phyloP scores from a whole-genome alignment of 2,113 vertebrate species.

The Tichodroma muraria region DNA sequence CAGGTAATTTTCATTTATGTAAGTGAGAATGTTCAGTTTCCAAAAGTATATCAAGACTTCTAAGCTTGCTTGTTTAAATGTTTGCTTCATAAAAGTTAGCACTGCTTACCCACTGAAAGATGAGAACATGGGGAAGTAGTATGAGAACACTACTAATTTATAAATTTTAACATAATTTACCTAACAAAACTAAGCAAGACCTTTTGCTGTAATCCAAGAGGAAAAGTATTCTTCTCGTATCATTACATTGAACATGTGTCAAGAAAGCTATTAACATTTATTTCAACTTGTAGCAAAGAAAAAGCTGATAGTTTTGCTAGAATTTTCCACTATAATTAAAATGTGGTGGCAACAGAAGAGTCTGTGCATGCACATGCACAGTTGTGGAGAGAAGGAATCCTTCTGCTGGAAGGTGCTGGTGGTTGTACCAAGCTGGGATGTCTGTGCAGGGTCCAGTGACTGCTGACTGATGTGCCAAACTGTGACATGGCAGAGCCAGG shows the following conservation, averaged over 20 bases:
- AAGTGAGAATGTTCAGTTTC: neutral
- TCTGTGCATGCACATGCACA: neutral
- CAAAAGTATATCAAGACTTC: neutral
- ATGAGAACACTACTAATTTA: too few species aligned
- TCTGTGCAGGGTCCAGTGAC: neutral
- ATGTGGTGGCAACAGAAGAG: neutral
- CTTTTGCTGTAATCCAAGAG: neutral
- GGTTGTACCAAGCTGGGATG: neutral
- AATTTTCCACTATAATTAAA: neutral
- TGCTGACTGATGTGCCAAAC: neutral
- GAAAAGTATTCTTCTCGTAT: neutral
- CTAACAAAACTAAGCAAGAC: neutral
- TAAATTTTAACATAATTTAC: neutral
- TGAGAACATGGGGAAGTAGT: neutral
- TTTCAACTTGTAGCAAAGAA: neutral
- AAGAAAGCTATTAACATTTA: neutral
- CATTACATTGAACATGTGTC: neutral
- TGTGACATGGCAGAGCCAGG: fast-evolving
- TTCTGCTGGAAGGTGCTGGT: neutral
- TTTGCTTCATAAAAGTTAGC: neutral
- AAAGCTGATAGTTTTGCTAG: neutral
- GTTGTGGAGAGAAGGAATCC: neutral
- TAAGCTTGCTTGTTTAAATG: neutral
- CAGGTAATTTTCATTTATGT: neutral
- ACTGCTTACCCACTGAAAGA: neutral